Conservation (phyloP, 2,113 vertebrate species). For the Gobio gobio region DNA sequence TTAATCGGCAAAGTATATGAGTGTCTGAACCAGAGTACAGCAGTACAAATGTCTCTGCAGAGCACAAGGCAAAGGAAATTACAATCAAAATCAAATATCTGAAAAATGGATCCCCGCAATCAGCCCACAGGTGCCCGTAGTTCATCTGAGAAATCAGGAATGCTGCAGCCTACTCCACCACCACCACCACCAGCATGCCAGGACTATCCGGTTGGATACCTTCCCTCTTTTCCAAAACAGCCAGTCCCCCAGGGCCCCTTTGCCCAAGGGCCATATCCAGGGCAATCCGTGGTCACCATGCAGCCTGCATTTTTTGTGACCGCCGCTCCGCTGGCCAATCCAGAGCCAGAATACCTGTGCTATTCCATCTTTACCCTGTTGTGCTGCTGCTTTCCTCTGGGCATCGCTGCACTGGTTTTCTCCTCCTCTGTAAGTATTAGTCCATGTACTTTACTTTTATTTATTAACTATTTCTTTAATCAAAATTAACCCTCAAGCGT, state of each 20-base stretch:
- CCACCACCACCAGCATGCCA: conserved; percentile 6
- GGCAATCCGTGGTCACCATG: conserved; percentile 50
- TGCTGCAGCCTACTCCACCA: not conserved
- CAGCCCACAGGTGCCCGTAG: not conserved
- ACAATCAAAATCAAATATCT: not conserved
- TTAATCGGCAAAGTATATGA: not conserved
- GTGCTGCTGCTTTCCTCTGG: conserved; percentile 78
- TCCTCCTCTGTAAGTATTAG: conserved; percentile 49
- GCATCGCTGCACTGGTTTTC: conserved; percentile 65
- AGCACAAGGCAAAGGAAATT: not conserved
- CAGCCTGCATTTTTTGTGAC: conserved; percentile 67
- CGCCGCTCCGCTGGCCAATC: conserved; percentile 51
- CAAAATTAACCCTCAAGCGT: too few relatives aligned
- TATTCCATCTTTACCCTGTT: conserved; percentile 80
- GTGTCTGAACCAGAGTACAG: not conserved
- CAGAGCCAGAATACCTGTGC: conserved; percentile 69
- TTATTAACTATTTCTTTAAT: not conserved
- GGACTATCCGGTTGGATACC: not conserved
- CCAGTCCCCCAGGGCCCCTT: conserved; percentile 26
- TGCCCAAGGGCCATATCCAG: not conserved
- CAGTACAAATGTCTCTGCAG: not conserved
- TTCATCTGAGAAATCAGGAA: conserved; percentile 53
- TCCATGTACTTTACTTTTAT: not conserved
- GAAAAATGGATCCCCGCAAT: conserved; percentile 60
- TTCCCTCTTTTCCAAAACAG: not conserved